Conservation (phyloP, 2,888 invertebrate species). For the Stegana nigrithorax region DNA sequence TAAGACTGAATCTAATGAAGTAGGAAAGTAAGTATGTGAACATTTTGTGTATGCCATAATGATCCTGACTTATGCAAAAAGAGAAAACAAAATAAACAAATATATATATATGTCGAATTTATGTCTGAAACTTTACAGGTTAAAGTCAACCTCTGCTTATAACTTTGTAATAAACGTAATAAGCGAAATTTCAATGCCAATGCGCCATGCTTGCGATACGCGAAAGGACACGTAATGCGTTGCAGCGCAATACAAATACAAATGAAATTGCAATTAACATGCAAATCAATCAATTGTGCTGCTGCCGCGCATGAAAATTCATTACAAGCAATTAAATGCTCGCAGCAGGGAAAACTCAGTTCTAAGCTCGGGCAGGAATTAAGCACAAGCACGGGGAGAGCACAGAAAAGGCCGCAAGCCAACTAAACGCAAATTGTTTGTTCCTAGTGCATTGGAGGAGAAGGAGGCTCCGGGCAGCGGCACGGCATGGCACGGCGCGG, state of each 20-base stretch:
- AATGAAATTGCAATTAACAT: constrained; percentile 10
- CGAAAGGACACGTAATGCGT: too few species aligned
- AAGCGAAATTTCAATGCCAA: constrained; percentile 18
- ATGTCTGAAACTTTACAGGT: too few species aligned
- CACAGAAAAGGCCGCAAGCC: neutral
- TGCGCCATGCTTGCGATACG: neutral
- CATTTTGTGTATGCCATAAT: too few species aligned
- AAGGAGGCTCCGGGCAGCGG: neutral
- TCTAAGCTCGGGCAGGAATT: neutral
- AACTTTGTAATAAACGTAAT: neutral
- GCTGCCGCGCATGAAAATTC: constrained; percentile 4
- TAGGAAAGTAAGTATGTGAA: too few species aligned
- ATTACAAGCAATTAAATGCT: constrained; percentile 16
- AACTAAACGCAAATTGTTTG: neutral
- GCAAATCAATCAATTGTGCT: constrained; percentile 15
- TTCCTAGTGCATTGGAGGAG: neutral
- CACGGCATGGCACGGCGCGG: neutral
- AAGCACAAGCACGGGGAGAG: neutral
- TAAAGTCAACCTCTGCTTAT: constrained; percentile 1
- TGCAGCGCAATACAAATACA: too few species aligned
- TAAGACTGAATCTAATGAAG: too few species aligned
- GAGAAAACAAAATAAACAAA: too few species aligned
- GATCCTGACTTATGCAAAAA: too few species aligned
- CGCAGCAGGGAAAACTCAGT: neutral
- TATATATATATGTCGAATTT: too few species aligned